Percentiles rank a stretch among this genome's conserved stretches.
Conservation (phyloP, 2,888 invertebrate species). For the Pycnomerus fuliginosus region DNA sequence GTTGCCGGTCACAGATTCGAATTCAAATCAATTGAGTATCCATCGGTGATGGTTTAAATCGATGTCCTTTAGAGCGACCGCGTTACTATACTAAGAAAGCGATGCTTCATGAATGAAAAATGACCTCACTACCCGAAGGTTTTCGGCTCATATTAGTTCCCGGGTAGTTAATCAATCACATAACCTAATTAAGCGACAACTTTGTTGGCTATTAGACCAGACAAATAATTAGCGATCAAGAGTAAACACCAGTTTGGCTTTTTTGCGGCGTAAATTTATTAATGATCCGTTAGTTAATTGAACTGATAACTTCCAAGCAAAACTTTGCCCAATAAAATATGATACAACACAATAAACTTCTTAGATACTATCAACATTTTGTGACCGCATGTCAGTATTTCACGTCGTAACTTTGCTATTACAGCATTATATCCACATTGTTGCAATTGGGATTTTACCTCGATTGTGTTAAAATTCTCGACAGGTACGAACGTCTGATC, state of each 20-base stretch:
- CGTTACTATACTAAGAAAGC: slow-evolving; percentile 10
- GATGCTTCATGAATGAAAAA: background rate
- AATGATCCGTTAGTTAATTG: no score
- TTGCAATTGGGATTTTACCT: slow-evolving; percentile 4
- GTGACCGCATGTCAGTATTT: slow-evolving; percentile 7
- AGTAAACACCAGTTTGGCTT: no score
- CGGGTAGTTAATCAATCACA: background rate
- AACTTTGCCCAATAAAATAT: background rate
- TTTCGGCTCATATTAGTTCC: background rate
- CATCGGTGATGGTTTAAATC: slow-evolving; percentile 17
- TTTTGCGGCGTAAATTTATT: no score
- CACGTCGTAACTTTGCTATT: slow-evolving; percentile 11
- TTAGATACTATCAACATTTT: slow-evolving; percentile 12
- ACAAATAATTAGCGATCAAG: no score
- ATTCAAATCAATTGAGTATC: slow-evolving; percentile 29
- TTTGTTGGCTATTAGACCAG: background rate
- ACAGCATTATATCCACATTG: slow-evolving; percentile 7
- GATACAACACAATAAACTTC: slow-evolving; percentile 7
- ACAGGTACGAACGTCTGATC: no score
- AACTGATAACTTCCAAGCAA: no score
- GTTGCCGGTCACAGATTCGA: slow-evolving; percentile 25
- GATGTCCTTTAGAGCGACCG: slow-evolving; percentile 8
- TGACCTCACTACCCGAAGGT: slow-evolving; percentile 3
- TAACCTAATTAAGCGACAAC: background rate
- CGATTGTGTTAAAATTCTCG: no score